These are phyloP conservation scores for Urocitellus parryii DNA, from an alignment of 2,113 vertebrate species.

Conservation along the genomic window DNA sequence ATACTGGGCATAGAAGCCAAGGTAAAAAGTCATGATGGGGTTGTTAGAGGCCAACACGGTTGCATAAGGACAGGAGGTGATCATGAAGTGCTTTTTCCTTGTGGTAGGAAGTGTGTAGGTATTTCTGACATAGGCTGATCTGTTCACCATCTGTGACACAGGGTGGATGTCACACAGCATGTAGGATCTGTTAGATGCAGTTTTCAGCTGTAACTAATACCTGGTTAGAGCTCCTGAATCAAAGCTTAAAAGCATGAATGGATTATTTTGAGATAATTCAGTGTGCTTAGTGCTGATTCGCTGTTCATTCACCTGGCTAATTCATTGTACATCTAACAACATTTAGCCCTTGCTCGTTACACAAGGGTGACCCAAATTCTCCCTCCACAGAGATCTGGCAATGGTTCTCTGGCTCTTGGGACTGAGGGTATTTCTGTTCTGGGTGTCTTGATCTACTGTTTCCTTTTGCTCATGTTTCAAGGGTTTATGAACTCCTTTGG, in stretches of 20 bases:
- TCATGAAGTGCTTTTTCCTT: background rate
- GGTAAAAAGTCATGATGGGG: background rate
- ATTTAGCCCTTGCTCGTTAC: background rate
- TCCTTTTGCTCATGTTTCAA: conserved; percentile 20
- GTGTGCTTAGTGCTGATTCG: background rate
- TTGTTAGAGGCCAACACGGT: background rate
- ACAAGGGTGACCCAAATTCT: background rate
- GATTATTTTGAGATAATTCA: background rate
- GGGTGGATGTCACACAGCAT: background rate
- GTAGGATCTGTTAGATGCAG: background rate
- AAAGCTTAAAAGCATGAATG: background rate
- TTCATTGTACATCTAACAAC: background rate
- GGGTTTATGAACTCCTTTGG: background rate
- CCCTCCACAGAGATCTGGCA: background rate
- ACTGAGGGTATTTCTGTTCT: background rate
- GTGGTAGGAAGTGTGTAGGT: background rate
- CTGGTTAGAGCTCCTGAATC: background rate
- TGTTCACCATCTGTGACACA: background rate
- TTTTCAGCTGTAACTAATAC: conserved; percentile 5
- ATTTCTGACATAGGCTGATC: background rate
- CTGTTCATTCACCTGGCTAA: background rate
- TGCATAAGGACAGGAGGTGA: background rate
- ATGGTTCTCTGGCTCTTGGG: background rate
- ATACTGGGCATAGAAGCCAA: background rate
- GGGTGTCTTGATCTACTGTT: background rate